Conservation (phyloP, 2,797 vertebrate genomes). For the Macropus fuliginosus region DNA sequence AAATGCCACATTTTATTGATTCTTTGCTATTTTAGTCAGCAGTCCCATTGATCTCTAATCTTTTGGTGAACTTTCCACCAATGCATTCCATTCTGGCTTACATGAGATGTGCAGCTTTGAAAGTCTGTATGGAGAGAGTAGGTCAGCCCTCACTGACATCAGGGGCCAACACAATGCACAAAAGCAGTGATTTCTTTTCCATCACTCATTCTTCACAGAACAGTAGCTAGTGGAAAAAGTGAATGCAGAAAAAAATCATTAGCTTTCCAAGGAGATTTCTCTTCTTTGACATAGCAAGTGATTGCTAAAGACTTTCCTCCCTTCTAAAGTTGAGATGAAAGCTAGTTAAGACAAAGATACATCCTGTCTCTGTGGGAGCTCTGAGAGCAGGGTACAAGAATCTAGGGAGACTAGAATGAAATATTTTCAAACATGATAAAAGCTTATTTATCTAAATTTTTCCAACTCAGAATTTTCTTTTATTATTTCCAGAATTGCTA, state of each 20-base stretch:
- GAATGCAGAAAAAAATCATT: background rate
- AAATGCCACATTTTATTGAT: constrained; percentile 70
- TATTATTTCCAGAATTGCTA: background rate
- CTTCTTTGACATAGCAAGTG: background rate
- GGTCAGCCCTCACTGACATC: background rate
- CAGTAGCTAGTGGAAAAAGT: background rate
- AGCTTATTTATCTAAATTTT: constrained; percentile 9
- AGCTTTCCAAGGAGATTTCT: constrained; percentile 12
- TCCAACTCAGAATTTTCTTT: background rate
- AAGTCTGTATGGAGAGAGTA: constrained; percentile 22
- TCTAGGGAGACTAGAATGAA: background rate
- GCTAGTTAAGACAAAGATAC: background rate
- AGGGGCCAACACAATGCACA: background rate
- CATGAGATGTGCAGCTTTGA: background rate
- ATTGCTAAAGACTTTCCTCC: background rate
- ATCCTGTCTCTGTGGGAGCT: background rate
- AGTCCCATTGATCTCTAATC: constrained; percentile 63
- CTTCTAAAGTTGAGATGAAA: constrained; percentile 46
- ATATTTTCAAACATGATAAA: constrained; percentile 15
- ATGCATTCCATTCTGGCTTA: constrained; percentile 52
- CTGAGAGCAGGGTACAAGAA: background rate
- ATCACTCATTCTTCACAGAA: constrained; percentile 11
- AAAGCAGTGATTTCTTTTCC: background rate
- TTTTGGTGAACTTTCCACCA: constrained; percentile 30
- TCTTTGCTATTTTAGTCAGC: constrained; percentile 68